Percentiles rank a stretch among this genome's conserved stretches.
phyloP scores from a whole-genome alignment of 2,888 invertebrate species.

The Macrosoma leucophasiata region DNA sequence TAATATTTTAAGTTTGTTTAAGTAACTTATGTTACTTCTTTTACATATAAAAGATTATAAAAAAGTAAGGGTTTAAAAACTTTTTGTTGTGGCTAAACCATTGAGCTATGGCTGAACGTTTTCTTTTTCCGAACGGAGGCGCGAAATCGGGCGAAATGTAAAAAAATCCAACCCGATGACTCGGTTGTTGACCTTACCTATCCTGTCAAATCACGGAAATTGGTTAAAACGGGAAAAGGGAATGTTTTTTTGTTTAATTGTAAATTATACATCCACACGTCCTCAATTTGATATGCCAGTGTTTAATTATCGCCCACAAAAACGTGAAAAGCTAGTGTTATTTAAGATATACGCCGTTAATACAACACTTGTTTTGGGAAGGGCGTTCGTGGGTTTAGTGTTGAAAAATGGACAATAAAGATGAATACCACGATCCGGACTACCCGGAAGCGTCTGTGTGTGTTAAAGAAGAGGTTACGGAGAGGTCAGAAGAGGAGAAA shows the following conservation, averaged over 20 bases:
- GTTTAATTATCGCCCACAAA: slow-evolving; percentile 18
- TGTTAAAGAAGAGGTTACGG: slow-evolving; percentile 39
- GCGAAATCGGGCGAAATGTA: slow-evolving; percentile 27
- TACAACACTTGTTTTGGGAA: slow-evolving; percentile 20
- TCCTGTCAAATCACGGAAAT: slow-evolving; percentile 59
- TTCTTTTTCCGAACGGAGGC: no score
- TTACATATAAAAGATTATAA: no score
- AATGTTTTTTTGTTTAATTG: slow-evolving; percentile 39
- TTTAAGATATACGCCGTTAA: no score
- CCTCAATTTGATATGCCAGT: slow-evolving; percentile 22
- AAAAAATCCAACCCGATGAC: slow-evolving; percentile 33
- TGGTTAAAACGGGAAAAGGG: slow-evolving; percentile 39
- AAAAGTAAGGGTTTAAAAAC: no score
- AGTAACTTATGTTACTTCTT: no score
- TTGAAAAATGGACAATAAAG: slow-evolving; percentile 51
- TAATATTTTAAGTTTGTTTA: no score
- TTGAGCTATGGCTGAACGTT: no score
- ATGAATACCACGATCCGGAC: slow-evolving; percentile 78
- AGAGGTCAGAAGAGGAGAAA: slow-evolving; percentile 52
- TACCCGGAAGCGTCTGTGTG: slow-evolving; percentile 53
- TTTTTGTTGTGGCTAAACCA: no score
- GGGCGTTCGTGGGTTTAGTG: slow-evolving; percentile 44
- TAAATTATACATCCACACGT: slow-evolving; percentile 15
- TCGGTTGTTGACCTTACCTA: slow-evolving; percentile 65
- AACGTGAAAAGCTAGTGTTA: no score